A percentile compares a stretch with the other conserved stretches of the same genome.
phyloP scores from a whole-genome alignment of 2,113 vertebrate genomes.

The Perca flavescens region DNA sequence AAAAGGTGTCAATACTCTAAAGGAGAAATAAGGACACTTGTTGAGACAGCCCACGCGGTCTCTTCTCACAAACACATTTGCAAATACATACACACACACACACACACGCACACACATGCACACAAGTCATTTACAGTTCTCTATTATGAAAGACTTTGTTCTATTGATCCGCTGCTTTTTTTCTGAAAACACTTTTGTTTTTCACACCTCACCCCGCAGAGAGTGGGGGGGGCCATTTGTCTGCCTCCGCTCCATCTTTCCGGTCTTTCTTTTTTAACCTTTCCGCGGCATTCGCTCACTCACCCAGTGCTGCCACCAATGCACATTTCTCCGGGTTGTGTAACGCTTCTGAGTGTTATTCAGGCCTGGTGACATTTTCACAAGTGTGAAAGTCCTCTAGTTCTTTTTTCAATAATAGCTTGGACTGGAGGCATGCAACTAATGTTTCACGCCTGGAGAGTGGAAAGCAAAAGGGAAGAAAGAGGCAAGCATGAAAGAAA shows the following conservation, averaged over 20 bases:
- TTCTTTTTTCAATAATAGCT: constrained; percentile 63
- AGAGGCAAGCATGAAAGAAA: constrained; percentile 48
- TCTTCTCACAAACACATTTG: constrained; percentile 14
- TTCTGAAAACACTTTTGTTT: constrained; percentile 48
- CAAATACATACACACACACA: not conserved
- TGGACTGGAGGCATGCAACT: constrained; percentile 69
- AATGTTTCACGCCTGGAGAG: constrained; percentile 64
- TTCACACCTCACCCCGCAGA: constrained; percentile 55
- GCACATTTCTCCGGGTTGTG: constrained; percentile 48
- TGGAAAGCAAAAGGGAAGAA: constrained; percentile 23
- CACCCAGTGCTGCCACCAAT: constrained; percentile 34
- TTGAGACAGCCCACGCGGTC: constrained; percentile 29
- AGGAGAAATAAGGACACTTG: constrained; percentile 41
- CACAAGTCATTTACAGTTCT: constrained; percentile 26
- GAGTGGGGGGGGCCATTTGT: constrained; percentile 48
- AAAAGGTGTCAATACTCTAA: constrained; percentile 37
- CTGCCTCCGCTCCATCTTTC: constrained; percentile 37
- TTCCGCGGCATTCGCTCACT: constrained; percentile 53
- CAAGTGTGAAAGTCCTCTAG: constrained; percentile 59
- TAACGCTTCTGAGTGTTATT: constrained; percentile 55
- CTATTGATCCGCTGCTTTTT: constrained; percentile 63
- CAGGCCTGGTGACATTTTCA: constrained; percentile 79
- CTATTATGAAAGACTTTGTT: constrained; percentile 52
- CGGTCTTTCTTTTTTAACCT: constrained; percentile 58
- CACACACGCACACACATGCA: not conserved